These are phyloP conservation scores for Semotilus atromaculatus DNA, from an alignment of 2,797 vertebrate species.

Conservation along the genomic window DNA sequence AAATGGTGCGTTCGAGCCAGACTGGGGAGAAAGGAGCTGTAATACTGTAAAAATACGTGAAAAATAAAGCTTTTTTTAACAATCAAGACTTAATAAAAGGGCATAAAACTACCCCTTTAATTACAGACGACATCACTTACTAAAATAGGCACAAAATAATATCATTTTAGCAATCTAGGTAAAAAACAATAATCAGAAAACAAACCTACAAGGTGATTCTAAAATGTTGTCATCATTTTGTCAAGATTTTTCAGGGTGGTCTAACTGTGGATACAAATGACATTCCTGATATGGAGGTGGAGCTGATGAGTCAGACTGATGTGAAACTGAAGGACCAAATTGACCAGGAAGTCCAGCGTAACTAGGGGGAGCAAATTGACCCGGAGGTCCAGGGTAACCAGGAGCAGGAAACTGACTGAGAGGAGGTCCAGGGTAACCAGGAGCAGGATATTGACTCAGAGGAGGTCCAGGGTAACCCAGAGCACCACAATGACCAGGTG, in stretches of 20 bases:
- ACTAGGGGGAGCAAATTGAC: not conserved
- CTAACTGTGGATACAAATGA: constrained; percentile 32
- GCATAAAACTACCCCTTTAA: too few relatives aligned
- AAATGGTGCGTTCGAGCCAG: too few relatives aligned
- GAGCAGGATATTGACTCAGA: not conserved
- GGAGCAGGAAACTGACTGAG: not conserved
- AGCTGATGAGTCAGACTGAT: not conserved
- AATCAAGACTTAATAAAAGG: too few relatives aligned
- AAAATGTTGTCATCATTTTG: not conserved
- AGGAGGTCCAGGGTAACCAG: constrained; percentile 1
- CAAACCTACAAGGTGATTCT: not conserved
- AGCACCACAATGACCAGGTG: not conserved
- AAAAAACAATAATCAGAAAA: not conserved
- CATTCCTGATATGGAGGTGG: constrained; percentile 35
- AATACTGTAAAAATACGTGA: too few relatives aligned
- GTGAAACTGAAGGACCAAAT: constrained; percentile 2
- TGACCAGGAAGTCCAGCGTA: not conserved
- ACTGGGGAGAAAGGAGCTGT: too few relatives aligned
- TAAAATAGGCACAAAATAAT: not conserved
- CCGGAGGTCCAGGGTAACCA: not conserved
- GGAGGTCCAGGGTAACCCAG: not conserved
- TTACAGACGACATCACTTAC: not conserved
- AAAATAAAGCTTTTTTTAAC: too few relatives aligned
- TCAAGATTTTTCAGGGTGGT: constrained; percentile 19
- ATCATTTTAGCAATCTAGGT: not conserved